Evolutionary conservation across 30 jellyfish, hydroid and myxozoan genomes (phyloP).

Genomic region (Hydractinia symbiolongicarpus): DNA sequence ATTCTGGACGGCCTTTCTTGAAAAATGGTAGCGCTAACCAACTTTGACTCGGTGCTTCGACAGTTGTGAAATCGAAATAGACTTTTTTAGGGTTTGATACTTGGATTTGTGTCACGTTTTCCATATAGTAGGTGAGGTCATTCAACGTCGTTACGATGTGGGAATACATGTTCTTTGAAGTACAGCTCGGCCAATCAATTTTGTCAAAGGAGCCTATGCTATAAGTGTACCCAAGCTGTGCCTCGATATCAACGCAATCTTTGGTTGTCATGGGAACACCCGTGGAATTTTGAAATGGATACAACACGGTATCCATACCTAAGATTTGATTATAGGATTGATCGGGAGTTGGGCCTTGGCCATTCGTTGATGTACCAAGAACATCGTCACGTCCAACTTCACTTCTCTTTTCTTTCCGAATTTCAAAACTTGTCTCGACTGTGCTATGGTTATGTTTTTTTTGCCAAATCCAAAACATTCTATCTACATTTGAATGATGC

Average conservation of each 20-base stretch:
- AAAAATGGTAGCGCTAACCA: neutral
- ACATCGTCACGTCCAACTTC: too few species aligned
- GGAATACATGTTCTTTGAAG: neutral
- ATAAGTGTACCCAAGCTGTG: slow-evolving; percentile 38
- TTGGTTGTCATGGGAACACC: slow-evolving; percentile 29
- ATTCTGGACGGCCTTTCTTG: too few species aligned
- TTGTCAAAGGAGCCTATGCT: slow-evolving; percentile 24
- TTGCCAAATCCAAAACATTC: slow-evolving; percentile 54
- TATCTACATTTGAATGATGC: slow-evolving; percentile 38
- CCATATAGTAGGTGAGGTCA: too few species aligned
- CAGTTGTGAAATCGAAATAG: neutral
- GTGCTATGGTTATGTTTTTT: slow-evolving; percentile 1
- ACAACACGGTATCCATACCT: slow-evolving; percentile 28
- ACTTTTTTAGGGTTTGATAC: neutral
- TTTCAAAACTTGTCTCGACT: neutral
- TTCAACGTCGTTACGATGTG: neutral
- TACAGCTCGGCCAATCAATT: neutral
- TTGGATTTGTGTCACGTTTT: neutral
- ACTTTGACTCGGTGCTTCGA: neutral
- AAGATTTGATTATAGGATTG: neutral
- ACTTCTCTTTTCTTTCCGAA: neutral
- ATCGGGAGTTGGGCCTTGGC: slow-evolving; percentile 49
- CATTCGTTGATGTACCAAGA: slow-evolving; percentile 2
- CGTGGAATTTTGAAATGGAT: slow-evolving; percentile 29
- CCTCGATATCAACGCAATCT: slow-evolving; percentile 34